Conservation (phyloP, 2,888 invertebrate species). For the Craniophora ligustri region DNA sequence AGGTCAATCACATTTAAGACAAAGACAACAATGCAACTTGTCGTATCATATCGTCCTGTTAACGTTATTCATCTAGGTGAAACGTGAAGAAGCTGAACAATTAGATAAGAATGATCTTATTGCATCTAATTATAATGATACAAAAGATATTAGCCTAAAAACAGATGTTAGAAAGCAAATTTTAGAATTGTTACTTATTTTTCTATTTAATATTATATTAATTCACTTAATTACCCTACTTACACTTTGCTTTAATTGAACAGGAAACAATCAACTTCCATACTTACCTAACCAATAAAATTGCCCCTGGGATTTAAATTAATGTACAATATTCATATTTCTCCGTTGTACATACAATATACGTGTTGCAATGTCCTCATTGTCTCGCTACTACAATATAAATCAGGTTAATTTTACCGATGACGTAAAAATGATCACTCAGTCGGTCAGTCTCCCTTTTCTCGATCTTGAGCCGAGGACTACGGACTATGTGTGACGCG, state of each 20-base stretch:
- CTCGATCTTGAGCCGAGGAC: slow-evolving; percentile 75
- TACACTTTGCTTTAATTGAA: neutral
- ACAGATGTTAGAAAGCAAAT: neutral
- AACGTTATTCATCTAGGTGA: no score
- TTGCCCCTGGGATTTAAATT: slow-evolving; percentile 22
- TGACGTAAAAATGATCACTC: slow-evolving; percentile 75
- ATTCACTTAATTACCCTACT: neutral
- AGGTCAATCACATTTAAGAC: no score
- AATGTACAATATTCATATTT: slow-evolving; percentile 11
- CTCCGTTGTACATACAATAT: slow-evolving; percentile 9
- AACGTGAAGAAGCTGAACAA: no score
- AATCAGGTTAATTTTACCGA: slow-evolving; percentile 78
- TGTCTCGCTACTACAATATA: slow-evolving; percentile 59
- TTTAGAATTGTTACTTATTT: neutral
- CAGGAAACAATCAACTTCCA: slow-evolving; percentile 14
- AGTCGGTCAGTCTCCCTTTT: slow-evolving; percentile 60
- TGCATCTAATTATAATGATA: no score
- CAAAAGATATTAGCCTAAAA: no score
- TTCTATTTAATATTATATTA: neutral
- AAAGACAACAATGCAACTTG: no score
- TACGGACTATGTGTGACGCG: slow-evolving; percentile 67
- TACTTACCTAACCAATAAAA: slow-evolving; percentile 1
- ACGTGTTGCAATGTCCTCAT: slow-evolving; percentile 40
- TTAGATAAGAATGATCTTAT: no score
- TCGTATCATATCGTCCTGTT: no score